These are phyloP conservation scores for Napeogenes sylphis DNA, from an alignment of 2,888 invertebrate genomes.

Conservation along the genomic window DNA sequence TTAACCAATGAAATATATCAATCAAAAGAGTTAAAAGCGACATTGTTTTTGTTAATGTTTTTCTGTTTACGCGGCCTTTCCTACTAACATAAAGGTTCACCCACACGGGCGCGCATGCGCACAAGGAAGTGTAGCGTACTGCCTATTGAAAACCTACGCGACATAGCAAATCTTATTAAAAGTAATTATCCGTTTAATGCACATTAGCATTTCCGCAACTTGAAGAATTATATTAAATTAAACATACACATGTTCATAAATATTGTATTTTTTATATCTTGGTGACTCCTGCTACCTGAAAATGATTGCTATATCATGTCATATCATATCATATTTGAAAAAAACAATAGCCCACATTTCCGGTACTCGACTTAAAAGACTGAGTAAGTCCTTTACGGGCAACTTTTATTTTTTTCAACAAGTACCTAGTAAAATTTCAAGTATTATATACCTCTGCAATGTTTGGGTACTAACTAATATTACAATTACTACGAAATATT, in stretches of 20 bases:
- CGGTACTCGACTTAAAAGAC: too few species aligned
- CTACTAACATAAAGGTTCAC: slow-evolving; percentile 23
- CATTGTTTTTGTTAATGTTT: slow-evolving; percentile 15
- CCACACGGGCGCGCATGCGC: slow-evolving; percentile 29
- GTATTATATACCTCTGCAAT: too few species aligned
- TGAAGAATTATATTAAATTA: neutral
- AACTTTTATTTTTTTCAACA: too few species aligned
- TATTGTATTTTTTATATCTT: neutral
- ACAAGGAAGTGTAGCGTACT: slow-evolving; percentile 30
- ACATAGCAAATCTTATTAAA: slow-evolving; percentile 31
- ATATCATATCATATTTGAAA: too few species aligned
- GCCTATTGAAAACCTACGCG: slow-evolving; percentile 32
- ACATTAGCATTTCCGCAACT: slow-evolving; percentile 16
- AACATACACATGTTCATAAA: neutral
- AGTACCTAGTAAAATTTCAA: too few species aligned
- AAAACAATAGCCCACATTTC: too few species aligned
- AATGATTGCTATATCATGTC: too few species aligned
- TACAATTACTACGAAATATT: too few species aligned
- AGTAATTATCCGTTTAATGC: slow-evolving; percentile 31
- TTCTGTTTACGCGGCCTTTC: slow-evolving; percentile 15
- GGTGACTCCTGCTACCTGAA: too few species aligned
- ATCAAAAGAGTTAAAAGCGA: slow-evolving; percentile 14
- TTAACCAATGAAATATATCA: slow-evolving; percentile 19
- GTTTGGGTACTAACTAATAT: too few species aligned
- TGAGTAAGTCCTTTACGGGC: too few species aligned